A percentile compares a stretch with the other conserved stretches of the same genome.
phyloP scores from a whole-genome alignment of 2,888 invertebrate species.

The Lycaena phlaeas region DNA sequence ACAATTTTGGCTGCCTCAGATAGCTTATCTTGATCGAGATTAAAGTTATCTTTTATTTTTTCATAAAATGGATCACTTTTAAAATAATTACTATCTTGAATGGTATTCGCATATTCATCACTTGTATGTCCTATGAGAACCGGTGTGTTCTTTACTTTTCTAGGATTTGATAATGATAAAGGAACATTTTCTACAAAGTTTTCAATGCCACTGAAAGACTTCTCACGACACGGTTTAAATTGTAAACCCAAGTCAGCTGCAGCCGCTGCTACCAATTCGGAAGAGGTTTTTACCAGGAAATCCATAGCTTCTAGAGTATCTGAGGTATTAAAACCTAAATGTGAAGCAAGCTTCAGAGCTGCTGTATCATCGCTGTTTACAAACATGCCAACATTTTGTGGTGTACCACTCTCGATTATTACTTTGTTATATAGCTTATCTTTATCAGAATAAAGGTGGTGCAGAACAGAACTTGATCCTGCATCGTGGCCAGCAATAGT shows the following conservation, averaged over 20 bases:
- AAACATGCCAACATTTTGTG: conserved; percentile 47
- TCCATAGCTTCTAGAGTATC: conserved; percentile 41
- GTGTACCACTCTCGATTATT: conserved; percentile 55
- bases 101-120: conserved; percentile 31
- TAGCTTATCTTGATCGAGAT: conserved; percentile 37
- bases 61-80: conserved; percentile 42
- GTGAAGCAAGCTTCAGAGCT: conserved; percentile 42
- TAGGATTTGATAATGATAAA: conserved; percentile 39
- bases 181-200: conserved; percentile 51
- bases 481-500: conserved; percentile 56
- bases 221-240: conserved; percentile 51
- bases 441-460: conserved; percentile 50
- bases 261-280: conserved; percentile 42
- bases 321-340: conserved; percentile 44
- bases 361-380: conserved; percentile 39
- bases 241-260: conserved; percentile 35
- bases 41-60: conserved; percentile 41
- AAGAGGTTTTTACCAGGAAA: conserved; percentile 37
- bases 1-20: conserved; percentile 33
- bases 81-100: conserved; percentile 33
- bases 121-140: conserved; percentile 52
- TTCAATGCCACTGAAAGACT: conserved; percentile 48
- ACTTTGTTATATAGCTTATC: conserved; percentile 53
- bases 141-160: conserved; percentile 45
- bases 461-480: conserved; percentile 45